Conservation (phyloP, 2,113 vertebrate species). For the Calyptommatus sinebrachiatus region DNA sequence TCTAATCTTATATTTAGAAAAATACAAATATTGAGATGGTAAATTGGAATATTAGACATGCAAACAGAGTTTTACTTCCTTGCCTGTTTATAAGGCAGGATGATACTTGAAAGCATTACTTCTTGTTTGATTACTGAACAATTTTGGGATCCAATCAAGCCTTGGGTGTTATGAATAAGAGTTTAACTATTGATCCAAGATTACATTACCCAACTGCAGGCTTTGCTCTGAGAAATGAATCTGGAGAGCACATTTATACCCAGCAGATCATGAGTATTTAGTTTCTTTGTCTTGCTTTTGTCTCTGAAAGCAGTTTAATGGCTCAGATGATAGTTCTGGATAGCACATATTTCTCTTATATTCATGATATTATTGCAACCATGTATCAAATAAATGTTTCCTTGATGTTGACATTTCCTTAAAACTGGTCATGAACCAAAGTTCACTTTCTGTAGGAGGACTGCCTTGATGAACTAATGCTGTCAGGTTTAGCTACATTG, state of each 20-base stretch:
- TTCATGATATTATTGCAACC: neutral
- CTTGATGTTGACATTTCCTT: neutral
- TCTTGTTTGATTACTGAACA: neutral
- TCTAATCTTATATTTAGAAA: no score
- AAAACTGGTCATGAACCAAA: neutral
- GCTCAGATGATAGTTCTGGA: neutral
- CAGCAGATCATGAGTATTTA: neutral
- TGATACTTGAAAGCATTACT: neutral
- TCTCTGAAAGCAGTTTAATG: neutral
- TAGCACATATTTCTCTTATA: neutral
- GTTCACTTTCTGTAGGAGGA: neutral
- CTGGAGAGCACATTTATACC: neutral
- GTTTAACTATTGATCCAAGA: slow-evolving; percentile 5
- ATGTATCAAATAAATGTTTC: neutral
- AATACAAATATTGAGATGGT: no score
- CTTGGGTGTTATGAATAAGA: slow-evolving; percentile 2
- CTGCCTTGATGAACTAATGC: neutral
- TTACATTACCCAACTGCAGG: neutral
- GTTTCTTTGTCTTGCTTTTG: neutral
- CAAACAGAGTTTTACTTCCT: no score
- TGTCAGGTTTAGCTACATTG: neutral
- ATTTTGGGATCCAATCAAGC: neutral
- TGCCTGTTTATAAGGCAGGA: neutral
- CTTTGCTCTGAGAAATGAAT: slow-evolving; percentile 4
- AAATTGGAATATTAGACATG: no score